Evolutionary conservation across 1,140 invertebrate genomes (phyloP).

Genomic region (Macrobrachium nipponense): DNA sequence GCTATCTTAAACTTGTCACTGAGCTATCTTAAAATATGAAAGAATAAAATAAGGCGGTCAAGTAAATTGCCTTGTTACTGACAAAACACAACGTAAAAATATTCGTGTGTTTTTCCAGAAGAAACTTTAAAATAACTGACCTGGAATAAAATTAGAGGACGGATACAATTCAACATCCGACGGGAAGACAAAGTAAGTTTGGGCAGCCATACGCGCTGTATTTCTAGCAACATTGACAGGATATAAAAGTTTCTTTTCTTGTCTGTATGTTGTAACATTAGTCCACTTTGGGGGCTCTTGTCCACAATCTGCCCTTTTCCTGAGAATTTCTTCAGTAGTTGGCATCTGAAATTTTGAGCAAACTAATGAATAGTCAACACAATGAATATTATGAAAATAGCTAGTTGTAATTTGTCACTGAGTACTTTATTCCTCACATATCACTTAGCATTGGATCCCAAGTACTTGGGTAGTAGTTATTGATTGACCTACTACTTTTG

Average conservation of each 20-base stretch:
- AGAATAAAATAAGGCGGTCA: too few relatives aligned
- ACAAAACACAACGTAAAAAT: neutral
- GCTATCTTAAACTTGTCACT: too few relatives aligned
- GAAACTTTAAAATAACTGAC: constrained; percentile 66
- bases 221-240: constrained; percentile 90
- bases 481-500: constrained; percentile 40
- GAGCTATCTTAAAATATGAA: too few relatives aligned
- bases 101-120: too few relatives aligned
- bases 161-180: constrained; percentile 92
- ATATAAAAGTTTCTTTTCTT: constrained; percentile 81
- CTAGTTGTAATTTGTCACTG: neutral
- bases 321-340: constrained; percentile 68
- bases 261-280: constrained; percentile 78
- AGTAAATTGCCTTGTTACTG: too few relatives aligned
- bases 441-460: too few relatives aligned
- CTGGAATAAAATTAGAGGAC: constrained; percentile 58
- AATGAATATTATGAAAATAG: neutral
- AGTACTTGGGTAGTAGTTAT: too few relatives aligned
- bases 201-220: constrained; percentile 82
- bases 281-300: constrained; percentile 60
- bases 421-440: too few relatives aligned
- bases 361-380: neutral
- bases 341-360: constrained; percentile 69
- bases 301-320: constrained; percentile 56
- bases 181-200: constrained; percentile 86